Evolutionary conservation across 2,888 invertebrate genomes (phyloP), one percentile per base, ranked within the genome.

Genomic region (Linnaemya tessellans): DNA sequence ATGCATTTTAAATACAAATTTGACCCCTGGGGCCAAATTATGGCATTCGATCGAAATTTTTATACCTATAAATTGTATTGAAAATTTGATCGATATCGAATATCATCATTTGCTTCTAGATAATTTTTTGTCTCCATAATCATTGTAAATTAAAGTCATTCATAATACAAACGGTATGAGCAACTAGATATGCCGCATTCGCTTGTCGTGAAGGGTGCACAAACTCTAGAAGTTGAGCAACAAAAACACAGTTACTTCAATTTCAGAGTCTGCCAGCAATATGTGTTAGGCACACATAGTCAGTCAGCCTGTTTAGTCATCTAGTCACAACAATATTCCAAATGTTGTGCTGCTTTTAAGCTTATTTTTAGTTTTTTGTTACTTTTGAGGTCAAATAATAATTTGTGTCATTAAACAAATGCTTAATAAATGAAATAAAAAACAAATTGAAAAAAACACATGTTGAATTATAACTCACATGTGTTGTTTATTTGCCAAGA

Each of bases 361-460:
- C 10, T 62, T 43, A 30, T 41, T 75, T 51, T 74, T 11, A 73
- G 18, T 81, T 62, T 60, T 41, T 58, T 60, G 35, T 67, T 41
- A 62, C 62, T 84, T 84, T 85, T 85, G 84, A 85, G 84, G 84
- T 85, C 84, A 81, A 81, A 79, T 79, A 81, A 85, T 85, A 81
- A 85, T 81, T 85, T 85, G 84, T 85, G 84, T 85, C 84, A 81
- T 81, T 81, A 79, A 82, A 74, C 80, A 81, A 81, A 85, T 79
- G 78, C 41, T 79, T 64, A 60, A 41, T 41, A 78, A 82, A 71
- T 79, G 60, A 70, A 58, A 30, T 49, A 4, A 43, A 43, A 11
- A 20, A 70, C 71, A 56, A 67, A 46, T n/a, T 25, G 8, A 0
- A 46, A 60, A 71, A 81, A 84, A 81, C 84, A 81, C 81, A 85